These are phyloP conservation scores for Silurus aristotelis DNA, from an alignment of 2,797 vertebrate genomes.

Conservation along the genomic window DNA sequence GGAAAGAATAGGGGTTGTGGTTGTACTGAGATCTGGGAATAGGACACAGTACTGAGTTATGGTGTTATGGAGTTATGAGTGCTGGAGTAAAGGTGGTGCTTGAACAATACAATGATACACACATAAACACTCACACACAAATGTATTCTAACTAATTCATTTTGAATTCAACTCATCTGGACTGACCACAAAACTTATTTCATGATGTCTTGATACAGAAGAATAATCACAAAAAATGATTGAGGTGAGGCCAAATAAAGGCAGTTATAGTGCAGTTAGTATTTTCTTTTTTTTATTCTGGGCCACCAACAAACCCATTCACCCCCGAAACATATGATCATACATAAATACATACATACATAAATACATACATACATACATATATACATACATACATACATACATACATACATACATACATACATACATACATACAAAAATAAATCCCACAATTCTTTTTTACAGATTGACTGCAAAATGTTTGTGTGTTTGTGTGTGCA, in stretches of 20 bases:
- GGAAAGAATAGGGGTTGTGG: background rate
- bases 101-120: background rate
- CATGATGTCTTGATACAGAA: constrained; percentile 51
- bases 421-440: constrained; percentile 41
- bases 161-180: background rate
- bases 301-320: constrained; percentile 63
- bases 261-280: constrained; percentile 54
- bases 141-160: background rate
- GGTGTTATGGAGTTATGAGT: background rate
- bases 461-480: no score
- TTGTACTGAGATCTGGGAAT: background rate
- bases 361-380: constrained; percentile 38
- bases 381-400: constrained; percentile 44
- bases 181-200: constrained; percentile 7
- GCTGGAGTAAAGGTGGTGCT: no score
- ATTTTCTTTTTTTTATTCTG: constrained; percentile 44
- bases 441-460: no score
- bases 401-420: constrained; percentile 42
- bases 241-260: constrained; percentile 24
- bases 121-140: background rate
- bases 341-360: constrained; percentile 39
- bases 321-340: constrained; percentile 32
- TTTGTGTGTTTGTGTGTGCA: background rate
- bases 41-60: background rate
- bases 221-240: constrained; percentile 38